Evolutionary conservation across 2,888 invertebrate genomes (phyloP).

Genomic region (Dryadula phaetusa): DNA sequence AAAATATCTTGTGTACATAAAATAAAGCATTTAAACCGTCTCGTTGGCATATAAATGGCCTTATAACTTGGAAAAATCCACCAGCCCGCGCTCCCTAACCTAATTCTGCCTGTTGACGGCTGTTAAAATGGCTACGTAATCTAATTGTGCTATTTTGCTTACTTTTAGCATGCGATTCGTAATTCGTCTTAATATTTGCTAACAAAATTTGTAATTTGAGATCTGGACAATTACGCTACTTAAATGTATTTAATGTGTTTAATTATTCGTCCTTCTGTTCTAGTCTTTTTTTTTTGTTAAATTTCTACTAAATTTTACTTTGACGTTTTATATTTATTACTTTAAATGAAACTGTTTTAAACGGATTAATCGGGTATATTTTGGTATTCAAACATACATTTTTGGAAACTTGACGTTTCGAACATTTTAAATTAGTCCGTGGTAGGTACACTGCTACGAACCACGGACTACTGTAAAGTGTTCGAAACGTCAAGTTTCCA

Average conservation of each 20-base stretch:
- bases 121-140: constrained; percentile 46
- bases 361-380: no score
- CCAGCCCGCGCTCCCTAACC: constrained; percentile 42
- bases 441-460: no score
- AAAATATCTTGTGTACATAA: constrained; percentile 7
- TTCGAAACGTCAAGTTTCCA: no score
- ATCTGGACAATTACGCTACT: constrained; percentile 8
- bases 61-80: constrained; percentile 42
- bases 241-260: background rate
- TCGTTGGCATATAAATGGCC: constrained; percentile 30
- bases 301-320: no score
- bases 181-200: constrained; percentile 34
- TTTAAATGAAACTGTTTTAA: no score
- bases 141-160: constrained; percentile 43
- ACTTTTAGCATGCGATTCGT: constrained; percentile 40
- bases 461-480: no score
- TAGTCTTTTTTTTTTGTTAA: background rate
- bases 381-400: no score
- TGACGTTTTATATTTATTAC: no score
- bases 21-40: constrained; percentile 25
- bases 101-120: constrained; percentile 47
- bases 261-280: background rate
- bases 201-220: background rate
- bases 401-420: no score
- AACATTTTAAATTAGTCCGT: no score